These are phyloP conservation scores for Equus quagga DNA, from an alignment of 2,113 vertebrate species.

Conservation along the genomic window DNA sequence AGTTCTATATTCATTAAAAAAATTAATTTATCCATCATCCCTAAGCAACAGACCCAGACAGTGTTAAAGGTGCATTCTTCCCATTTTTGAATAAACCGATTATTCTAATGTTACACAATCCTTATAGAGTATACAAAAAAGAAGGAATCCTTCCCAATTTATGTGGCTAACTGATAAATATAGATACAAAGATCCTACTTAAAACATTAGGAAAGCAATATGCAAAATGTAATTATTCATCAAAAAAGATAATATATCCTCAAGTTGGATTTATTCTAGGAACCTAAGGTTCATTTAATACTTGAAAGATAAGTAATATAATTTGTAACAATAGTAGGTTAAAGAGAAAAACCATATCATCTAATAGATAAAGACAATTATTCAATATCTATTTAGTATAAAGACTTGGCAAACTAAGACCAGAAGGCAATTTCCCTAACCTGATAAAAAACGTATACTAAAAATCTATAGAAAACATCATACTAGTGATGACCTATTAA, in stretches of 20 bases:
- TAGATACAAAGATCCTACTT: not conserved
- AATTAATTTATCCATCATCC: not conserved
- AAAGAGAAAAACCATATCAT: not conserved
- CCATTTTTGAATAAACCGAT: not conserved
- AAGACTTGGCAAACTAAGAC: not conserved
- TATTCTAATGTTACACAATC: not conserved
- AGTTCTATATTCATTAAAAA: not conserved
- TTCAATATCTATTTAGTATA: not conserved
- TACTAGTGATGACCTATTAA: not conserved
- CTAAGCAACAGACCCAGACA: not conserved
- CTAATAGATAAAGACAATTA: not conserved
- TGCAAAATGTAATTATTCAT: slow-evolving; percentile 19
- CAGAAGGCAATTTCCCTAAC: not conserved
- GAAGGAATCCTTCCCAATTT: not conserved
- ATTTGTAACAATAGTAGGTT: not conserved
- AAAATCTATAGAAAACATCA: not conserved
- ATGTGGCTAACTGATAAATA: not conserved
- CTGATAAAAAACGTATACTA: not conserved
- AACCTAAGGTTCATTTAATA: not conserved
- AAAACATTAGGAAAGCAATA: not conserved
- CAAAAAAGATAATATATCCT: not conserved
- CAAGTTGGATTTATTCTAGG: not conserved
- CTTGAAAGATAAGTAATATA: not conserved
- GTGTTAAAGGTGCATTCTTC: not conserved
- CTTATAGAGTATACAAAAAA: not conserved